Percentiles rank a stretch among this genome's conserved stretches.
phyloP scores from a whole-genome alignment of 2,113 vertebrate species.

The Elephantulus edwardii region DNA sequence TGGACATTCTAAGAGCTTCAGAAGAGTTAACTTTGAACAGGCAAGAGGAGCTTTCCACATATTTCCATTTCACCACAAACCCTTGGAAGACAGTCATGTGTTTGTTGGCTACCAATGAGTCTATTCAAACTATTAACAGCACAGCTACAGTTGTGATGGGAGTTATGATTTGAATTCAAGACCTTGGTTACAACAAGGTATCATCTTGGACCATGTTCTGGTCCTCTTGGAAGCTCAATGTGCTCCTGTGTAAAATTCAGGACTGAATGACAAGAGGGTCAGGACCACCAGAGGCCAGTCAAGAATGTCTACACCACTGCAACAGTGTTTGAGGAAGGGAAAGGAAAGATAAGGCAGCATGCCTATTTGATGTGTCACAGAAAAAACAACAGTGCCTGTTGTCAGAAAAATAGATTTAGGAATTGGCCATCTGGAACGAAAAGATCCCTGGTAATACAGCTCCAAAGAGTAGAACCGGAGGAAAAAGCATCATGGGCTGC shows the following conservation, averaged over 20 bases:
- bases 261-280: background rate
- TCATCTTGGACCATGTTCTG: background rate
- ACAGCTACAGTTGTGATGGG: background rate
- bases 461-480: conserved; percentile 44
- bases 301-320: background rate
- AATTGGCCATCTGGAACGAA: conserved; percentile 69
- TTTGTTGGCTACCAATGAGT: background rate
- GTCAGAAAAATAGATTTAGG: conserved; percentile 68
- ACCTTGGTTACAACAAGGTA: background rate
- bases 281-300: background rate
- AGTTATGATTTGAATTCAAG: background rate
- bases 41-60: background rate
- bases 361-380: conserved; percentile 29
- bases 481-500: conserved; percentile 31
- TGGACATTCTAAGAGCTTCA: background rate
- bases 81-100: background rate
- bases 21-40: background rate
- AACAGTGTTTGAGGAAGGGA: background rate
- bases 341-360: conserved; percentile 1
- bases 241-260: conserved; percentile 12
- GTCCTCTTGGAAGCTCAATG: background rate
- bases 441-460: conserved; percentile 61
- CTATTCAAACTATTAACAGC: background rate
- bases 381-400: conserved; percentile 46
- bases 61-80: background rate